Percentiles rank a stretch among this genome's conserved stretches.
Evolutionary conservation across 2,888 invertebrate genomes (phyloP).

Genomic region (Drosophila cyrtoloma): DNA sequence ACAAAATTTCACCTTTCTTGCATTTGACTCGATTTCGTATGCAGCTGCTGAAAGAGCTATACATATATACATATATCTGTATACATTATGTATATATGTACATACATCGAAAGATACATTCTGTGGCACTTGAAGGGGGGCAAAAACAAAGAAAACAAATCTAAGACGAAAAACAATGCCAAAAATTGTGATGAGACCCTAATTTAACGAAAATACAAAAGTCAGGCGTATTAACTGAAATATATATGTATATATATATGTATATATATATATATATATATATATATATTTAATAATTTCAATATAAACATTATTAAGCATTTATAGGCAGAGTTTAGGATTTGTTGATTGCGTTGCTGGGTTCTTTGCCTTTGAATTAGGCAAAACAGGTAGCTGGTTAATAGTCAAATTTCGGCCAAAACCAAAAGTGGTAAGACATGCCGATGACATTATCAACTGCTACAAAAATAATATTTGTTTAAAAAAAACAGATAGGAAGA

Average conservation of each 20-base stretch:
- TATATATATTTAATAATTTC: neutral
- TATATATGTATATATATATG: too few species aligned
- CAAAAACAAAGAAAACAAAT: neutral
- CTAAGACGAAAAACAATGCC: neutral
- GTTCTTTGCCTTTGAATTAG: conserved; percentile 46
- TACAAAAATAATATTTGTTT: neutral
- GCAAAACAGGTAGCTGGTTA: conserved; percentile 57
- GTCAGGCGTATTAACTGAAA: neutral
- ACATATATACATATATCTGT: neutral
- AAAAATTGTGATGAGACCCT: neutral
- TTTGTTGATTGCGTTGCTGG: conserved; percentile 10
- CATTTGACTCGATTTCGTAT: conserved; percentile 37
- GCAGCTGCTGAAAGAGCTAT: conserved; percentile 10
- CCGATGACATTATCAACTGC: conserved; percentile 56
- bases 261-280: neutral
- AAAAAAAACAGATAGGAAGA: conserved; percentile 10
- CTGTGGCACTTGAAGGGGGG: neutral
- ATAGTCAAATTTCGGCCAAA: conserved; percentile 28
- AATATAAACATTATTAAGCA: neutral
- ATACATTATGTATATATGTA: neutral
- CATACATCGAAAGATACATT: neutral
- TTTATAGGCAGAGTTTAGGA: conserved; percentile 10
- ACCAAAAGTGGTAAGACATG: conserved; percentile 56
- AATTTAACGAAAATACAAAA: neutral
- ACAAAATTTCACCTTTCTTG: conserved; percentile 42